These are phyloP conservation scores for Forbesichthys papilliferus DNA, from an alignment of 2,113 vertebrate genomes.

Conservation along the genomic window DNA sequence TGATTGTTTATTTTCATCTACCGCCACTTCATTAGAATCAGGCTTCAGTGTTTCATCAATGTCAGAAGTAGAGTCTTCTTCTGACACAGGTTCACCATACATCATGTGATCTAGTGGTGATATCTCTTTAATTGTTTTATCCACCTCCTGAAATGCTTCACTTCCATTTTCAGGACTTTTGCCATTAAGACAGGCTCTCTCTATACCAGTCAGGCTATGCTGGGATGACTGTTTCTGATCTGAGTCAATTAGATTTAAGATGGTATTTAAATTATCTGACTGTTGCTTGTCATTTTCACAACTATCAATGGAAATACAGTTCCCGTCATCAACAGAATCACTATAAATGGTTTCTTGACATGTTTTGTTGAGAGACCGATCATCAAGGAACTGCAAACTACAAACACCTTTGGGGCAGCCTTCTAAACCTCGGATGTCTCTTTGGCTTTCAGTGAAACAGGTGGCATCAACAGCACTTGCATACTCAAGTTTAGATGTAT, in stretches of 20 bases:
- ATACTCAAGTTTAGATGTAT: slow-evolving; percentile 14
- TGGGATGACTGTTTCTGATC: background rate
- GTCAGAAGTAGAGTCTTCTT: slow-evolving; percentile 52
- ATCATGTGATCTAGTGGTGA: slow-evolving; percentile 1
- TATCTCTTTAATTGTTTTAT: slow-evolving; percentile 19
- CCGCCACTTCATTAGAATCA: background rate
- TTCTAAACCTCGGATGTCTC: background rate
- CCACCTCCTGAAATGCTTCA: slow-evolving; percentile 27
- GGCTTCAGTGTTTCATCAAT: slow-evolving; percentile 21
- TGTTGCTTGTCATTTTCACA: slow-evolving; percentile 21
- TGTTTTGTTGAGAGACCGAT: slow-evolving; percentile 23
- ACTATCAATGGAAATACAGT: slow-evolving; percentile 9
- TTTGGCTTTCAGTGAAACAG: background rate
- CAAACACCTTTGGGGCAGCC: slow-evolving; percentile 5
- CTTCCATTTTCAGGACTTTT: slow-evolving; percentile 35
- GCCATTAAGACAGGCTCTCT: slow-evolving; percentile 12
- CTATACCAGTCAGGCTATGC: background rate
- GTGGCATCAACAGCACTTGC: background rate
- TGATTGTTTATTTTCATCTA: background rate
- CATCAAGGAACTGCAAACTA: slow-evolving; percentile 3
- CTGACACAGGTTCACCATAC: slow-evolving; percentile 52
- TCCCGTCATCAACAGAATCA: slow-evolving; percentile 1
- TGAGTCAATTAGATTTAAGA: slow-evolving; percentile 35
- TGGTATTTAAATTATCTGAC: slow-evolving; percentile 46
- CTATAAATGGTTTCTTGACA: background rate